A percentile compares a stretch with the other conserved stretches of the same genome.
phyloP scores from a whole-genome alignment of 1,140 invertebrate genomes.

The Bombyx mandarina region DNA sequence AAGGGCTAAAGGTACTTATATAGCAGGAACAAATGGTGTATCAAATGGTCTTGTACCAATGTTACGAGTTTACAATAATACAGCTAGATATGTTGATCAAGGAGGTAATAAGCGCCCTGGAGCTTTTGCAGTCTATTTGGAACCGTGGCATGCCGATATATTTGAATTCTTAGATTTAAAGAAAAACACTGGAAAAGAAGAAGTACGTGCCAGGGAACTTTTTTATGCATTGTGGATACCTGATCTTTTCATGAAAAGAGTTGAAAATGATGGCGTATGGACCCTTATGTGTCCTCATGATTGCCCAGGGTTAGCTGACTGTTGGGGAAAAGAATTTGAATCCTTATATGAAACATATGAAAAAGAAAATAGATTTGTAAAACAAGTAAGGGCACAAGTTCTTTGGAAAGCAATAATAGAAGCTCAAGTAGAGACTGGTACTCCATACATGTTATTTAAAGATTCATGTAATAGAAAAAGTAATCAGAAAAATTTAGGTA shows the following conservation, averaged over 20 bases:
- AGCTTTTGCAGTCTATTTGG: conserved; percentile 98
- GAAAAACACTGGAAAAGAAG: conserved; percentile 96
- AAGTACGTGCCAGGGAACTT: conserved; percentile 93
- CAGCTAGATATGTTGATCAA: conserved; percentile 97
- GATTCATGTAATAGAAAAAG: conserved; percentile 98
- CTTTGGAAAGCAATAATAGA: conserved; percentile 96
- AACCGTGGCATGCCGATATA: conserved; percentile 99
- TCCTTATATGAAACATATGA: conserved; percentile 93
- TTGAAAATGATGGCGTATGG: conserved; percentile 91
- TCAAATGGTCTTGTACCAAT: conserved; percentile 99
- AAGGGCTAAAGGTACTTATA: conserved; percentile 90
- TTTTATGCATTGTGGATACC: conserved; percentile 99
- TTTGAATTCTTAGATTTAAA: conserved; percentile 96
- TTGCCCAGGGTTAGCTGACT: conserved; percentile 90
- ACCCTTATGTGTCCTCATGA: conserved; percentile 97
- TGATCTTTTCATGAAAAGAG: conserved; percentile 98
- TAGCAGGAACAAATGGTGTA: conserved; percentile 94
- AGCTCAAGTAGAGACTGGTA: conserved; percentile 98
- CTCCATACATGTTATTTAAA: conserved; percentile 98
- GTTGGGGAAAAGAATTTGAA: conserved; percentile 97
- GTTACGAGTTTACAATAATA: conserved; percentile 96
- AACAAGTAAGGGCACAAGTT: conserved; percentile 87
- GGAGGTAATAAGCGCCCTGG: conserved; percentile 98
- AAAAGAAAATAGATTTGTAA: conserved; percentile 80
- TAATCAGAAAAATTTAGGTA: conserved; percentile 98